These are phyloP conservation scores for Tachystola acroxantha DNA, from an alignment of 2,888 invertebrate genomes.

Conservation along the genomic window DNA sequence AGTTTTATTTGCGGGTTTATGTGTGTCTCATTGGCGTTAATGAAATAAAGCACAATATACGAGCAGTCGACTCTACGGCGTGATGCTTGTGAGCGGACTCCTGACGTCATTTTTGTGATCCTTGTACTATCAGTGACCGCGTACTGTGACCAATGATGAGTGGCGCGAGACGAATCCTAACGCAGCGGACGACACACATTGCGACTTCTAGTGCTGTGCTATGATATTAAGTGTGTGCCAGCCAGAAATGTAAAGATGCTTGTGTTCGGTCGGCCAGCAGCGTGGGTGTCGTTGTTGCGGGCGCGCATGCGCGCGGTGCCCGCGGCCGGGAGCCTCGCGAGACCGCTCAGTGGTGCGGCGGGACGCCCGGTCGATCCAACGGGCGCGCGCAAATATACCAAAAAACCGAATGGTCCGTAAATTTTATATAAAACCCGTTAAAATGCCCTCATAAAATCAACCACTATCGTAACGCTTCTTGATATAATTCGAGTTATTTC, in stretches of 20 bases:
- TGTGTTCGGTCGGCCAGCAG: neutral
- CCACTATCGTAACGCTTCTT: neutral
- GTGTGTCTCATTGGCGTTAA: constrained; percentile 27
- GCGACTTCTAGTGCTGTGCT: constrained; percentile 10
- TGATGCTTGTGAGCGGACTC: constrained; percentile 19
- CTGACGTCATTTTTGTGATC: constrained; percentile 33
- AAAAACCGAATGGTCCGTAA: constrained; percentile 42
- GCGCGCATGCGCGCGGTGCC: constrained; percentile 26
- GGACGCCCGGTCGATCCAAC: constrained; percentile 72
- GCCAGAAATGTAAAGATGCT: constrained; percentile 3
- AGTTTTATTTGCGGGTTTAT: constrained; percentile 27
- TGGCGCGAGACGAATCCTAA: constrained; percentile 13
- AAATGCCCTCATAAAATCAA: constrained; percentile 7
- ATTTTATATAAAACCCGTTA: constrained; percentile 22
- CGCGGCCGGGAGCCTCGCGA: constrained; percentile 46
- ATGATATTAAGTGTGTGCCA: neutral
- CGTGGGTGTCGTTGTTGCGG: constrained; percentile 16
- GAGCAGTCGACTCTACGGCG: constrained; percentile 19
- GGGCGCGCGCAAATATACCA: constrained; percentile 47
- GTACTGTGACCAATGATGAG: constrained; percentile 19
- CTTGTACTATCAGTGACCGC: constrained; percentile 32
- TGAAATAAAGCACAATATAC: constrained; percentile 24
- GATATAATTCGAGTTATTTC: neutral
- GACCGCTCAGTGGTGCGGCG: constrained; percentile 71
- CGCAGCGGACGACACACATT: constrained; percentile 28